Evolutionary conservation across 1,140 invertebrate species (phyloP).

Genomic region (Drosophila orena): DNA sequence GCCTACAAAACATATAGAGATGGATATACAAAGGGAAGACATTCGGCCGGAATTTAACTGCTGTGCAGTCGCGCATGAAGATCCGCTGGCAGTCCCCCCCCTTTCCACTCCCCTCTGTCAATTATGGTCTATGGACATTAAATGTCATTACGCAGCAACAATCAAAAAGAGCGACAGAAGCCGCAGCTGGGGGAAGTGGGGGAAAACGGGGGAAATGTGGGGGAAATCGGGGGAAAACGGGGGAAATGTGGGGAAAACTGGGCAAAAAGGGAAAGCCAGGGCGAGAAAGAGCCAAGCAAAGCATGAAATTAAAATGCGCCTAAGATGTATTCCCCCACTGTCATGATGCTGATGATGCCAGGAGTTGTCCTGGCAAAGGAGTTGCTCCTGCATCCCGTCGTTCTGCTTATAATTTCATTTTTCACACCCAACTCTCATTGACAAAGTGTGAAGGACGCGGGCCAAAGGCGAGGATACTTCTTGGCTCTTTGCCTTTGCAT

Average conservation of each 20-base stretch:
- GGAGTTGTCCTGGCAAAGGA: slow-evolving; percentile 33
- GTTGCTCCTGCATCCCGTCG: slow-evolving; percentile 39
- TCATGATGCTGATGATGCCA: slow-evolving; percentile 41
- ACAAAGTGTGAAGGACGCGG: slow-evolving; percentile 57
- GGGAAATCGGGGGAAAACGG: background rate
- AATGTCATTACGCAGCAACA: slow-evolving; percentile 82
- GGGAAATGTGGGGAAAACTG: background rate
- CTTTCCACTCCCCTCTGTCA: slow-evolving; percentile 40
- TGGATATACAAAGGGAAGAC: slow-evolving; percentile 47
- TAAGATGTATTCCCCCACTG: slow-evolving; percentile 79
- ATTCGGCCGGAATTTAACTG: slow-evolving; percentile 69
- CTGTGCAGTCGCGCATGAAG: slow-evolving; percentile 76
- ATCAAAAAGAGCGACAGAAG: slow-evolving; percentile 61
- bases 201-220: background rate
- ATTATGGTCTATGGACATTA: slow-evolving; percentile 80
- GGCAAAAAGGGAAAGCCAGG: background rate
- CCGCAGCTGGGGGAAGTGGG: slow-evolving; percentile 17
- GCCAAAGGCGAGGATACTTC: slow-evolving; percentile 16
- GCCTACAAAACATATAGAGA: slow-evolving; percentile 43
- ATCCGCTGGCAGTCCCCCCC: slow-evolving; percentile 20
- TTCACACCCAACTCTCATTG: slow-evolving; percentile 67
- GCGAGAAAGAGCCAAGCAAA: slow-evolving; percentile 59
- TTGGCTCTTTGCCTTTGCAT: slow-evolving; percentile 60
- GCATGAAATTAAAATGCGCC: slow-evolving; percentile 84
- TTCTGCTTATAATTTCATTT: slow-evolving; percentile 82